Percentiles rank a stretch among this genome's conserved stretches.
These are phyloP conservation scores for Asobara japonica DNA, from an alignment of 1,140 invertebrate genomes.

Conservation along the genomic window DNA sequence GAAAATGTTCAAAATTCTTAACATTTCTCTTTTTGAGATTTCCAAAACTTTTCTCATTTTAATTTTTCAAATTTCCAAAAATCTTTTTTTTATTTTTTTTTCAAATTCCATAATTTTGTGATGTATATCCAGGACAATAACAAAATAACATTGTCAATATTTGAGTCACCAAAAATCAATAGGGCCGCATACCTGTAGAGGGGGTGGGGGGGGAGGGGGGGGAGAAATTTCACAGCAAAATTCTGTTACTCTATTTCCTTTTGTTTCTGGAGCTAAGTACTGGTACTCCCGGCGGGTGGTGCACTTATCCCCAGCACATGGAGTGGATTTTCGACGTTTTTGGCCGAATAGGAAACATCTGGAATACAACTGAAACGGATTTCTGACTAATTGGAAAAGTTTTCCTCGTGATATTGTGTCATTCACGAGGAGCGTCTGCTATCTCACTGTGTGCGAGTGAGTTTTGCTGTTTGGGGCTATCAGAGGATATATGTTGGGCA, in stretches of 20 bases:
- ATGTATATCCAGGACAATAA: no score
- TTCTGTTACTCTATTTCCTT: neutral
- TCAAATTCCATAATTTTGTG: no score
- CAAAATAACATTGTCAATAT: no score
- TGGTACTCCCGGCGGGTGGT: neutral
- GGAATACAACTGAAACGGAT: constrained; percentile 17
- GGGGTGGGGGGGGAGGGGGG: no score
- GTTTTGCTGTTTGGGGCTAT: neutral
- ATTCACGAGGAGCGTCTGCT: neutral
- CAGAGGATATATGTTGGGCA: no score
- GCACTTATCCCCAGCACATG: neutral
- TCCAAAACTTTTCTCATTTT: no score
- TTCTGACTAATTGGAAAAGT: constrained; percentile 51
- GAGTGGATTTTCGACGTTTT: constrained; percentile 21
- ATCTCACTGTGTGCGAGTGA: neutral
- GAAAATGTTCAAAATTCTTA: no score
- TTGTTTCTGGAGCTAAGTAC: neutral
- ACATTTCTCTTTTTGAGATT: no score
- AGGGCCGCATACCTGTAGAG: no score
- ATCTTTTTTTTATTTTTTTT: no score
- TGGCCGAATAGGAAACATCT: constrained; percentile 21
- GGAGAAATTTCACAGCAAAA: neutral
- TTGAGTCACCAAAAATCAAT: no score
- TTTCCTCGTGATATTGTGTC: constrained; percentile 27
- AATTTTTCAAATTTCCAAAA: no score